Evolutionary conservation across 2,888 invertebrate genomes (phyloP).

Genomic region (Lamellibrachia satsuma): DNA sequence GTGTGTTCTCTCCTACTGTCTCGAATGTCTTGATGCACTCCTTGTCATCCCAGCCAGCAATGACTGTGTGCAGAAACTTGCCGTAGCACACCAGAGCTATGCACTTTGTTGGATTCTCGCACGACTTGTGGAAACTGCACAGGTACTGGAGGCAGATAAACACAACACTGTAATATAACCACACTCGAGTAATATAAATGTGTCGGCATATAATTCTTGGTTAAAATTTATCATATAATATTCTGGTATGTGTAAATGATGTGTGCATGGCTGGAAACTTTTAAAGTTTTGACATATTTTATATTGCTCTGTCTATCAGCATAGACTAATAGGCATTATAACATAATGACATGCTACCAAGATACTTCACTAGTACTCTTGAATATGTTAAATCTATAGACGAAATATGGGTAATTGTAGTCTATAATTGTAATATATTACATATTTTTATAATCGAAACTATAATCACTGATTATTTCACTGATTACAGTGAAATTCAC

Average conservation of each 20-base stretch:
- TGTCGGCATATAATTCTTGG: not conserved
- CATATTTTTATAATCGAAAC: no score
- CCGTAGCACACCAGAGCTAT: conserved; percentile 61
- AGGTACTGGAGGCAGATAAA: conserved; percentile 37
- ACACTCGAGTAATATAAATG: not conserved
- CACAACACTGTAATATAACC: not conserved
- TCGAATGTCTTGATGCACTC: conserved; percentile 62
- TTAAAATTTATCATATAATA: not conserved
- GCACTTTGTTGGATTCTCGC: conserved; percentile 52
- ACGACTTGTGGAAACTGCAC: conserved; percentile 45
- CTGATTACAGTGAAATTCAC: no score
- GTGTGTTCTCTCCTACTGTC: conserved; percentile 51
- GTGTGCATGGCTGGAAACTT: no score
- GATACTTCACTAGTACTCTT: no score
- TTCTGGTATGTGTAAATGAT: not conserved
- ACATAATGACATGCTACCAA: no score
- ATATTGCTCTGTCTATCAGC: no score
- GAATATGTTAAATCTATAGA: no score
- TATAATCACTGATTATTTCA: no score
- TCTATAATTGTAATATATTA: no score
- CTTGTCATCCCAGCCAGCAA: conserved; percentile 65
- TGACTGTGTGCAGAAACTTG: conserved; percentile 62
- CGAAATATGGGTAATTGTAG: no score
- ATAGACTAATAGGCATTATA: no score
- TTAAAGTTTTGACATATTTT: no score